Evolutionary conservation across 1,140 invertebrate species (phyloP).

Genomic region (Lordiphosa mommai): DNA sequence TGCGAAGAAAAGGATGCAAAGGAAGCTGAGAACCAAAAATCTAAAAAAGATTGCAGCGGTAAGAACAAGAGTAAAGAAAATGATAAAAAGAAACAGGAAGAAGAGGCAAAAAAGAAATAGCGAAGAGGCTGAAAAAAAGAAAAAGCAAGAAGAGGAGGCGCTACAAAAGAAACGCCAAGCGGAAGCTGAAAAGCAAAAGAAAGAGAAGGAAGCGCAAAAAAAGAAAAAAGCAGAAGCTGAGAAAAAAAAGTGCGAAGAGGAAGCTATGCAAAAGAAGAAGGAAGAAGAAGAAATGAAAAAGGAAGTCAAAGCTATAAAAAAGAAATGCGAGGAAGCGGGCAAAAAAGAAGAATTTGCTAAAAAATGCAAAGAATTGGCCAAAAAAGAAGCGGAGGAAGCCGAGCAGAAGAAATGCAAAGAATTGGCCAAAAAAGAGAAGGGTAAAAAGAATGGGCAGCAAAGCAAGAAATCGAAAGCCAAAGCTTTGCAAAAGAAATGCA

Average conservation of each 20-base stretch:
- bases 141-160: background rate
- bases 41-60: too few relatives aligned
- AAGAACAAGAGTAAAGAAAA: too few relatives aligned
- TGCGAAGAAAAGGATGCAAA: background rate
- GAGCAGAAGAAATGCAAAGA: background rate
- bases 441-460: conserved; percentile 2
- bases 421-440: background rate
- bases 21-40: background rate
- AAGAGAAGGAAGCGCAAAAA: background rate
- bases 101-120: too few relatives aligned
- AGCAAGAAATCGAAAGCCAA: too few relatives aligned
- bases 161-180: background rate
- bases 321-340: background rate
- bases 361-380: background rate
- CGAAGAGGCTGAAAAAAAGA: too few relatives aligned
- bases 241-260: background rate
- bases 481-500: background rate
- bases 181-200: background rate
- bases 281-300: too few relatives aligned
- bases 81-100: too few relatives aligned
- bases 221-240: background rate
- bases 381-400: background rate
- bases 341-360: background rate
- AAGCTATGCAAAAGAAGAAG: background rate
- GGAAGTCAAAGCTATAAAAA: background rate